These are phyloP conservation scores for Globicephala melas DNA, from an alignment of 2,113 vertebrate genomes.

Conservation along the genomic window DNA sequence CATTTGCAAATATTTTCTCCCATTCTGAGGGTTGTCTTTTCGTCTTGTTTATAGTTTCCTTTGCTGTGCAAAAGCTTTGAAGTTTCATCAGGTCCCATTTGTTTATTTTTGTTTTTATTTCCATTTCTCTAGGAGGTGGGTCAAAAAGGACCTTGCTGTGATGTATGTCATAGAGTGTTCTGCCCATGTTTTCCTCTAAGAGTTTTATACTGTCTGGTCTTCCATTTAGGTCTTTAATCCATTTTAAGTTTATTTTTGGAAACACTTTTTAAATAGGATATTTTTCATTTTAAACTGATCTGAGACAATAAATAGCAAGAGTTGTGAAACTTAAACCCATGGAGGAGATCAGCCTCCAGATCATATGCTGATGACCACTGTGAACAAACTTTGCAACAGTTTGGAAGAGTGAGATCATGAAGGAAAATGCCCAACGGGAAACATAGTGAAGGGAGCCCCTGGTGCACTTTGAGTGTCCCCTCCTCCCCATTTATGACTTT, in stretches of 20 bases:
- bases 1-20: too few species aligned
- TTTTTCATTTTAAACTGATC: not conserved
- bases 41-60: too few species aligned
- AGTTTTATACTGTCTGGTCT: too few species aligned
- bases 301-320: not conserved
- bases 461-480: not conserved
- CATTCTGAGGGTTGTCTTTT: too few species aligned
- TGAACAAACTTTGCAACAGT: not conserved
- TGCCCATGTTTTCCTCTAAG: not conserved
- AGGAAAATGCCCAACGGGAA: not conserved
- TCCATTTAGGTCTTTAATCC: too few species aligned
- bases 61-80: too few species aligned
- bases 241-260: too few species aligned
- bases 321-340: not conserved
- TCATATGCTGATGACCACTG: not conserved
- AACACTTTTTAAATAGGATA: not conserved
- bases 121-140: too few species aligned
- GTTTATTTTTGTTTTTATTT: too few species aligned
- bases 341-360: not conserved
- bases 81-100: too few species aligned
- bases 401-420: not conserved
- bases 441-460: not conserved
- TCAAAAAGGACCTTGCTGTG: too few species aligned
- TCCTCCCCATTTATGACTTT: not conserved
- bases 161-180: too few species aligned